A percentile compares a stretch with the other conserved stretches of the same genome.
These are phyloP conservation scores for Thymelicus sylvestris DNA, from an alignment of 2,888 invertebrate species.

Conservation along the genomic window DNA sequence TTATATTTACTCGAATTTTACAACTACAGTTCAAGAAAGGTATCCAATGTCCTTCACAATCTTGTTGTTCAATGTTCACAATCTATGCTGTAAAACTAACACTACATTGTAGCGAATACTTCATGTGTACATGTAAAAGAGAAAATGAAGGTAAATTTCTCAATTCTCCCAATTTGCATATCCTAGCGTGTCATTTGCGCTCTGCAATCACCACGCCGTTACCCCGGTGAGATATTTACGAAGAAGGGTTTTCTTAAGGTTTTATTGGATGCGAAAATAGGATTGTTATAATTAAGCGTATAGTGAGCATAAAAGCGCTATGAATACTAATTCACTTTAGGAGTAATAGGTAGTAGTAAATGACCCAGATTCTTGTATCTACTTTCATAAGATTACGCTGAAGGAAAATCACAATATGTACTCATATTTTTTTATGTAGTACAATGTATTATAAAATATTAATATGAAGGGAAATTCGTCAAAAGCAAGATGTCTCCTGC, in stretches of 20 bases:
- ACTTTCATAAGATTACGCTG: neutral
- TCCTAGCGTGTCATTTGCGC: slow-evolving; percentile 9
- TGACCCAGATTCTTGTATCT: neutral
- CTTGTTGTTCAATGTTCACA: no score
- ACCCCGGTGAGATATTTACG: slow-evolving; percentile 16
- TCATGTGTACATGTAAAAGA: neutral
- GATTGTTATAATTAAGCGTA: neutral
- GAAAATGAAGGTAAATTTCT: slow-evolving; percentile 26
- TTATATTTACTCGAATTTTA: no score
- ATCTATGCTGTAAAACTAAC: no score
- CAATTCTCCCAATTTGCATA: slow-evolving; percentile 31
- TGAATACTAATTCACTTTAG: neutral
- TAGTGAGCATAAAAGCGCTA: neutral
- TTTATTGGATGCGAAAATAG: neutral
- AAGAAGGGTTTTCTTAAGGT: slow-evolving; percentile 13
- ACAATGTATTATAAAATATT: neutral
- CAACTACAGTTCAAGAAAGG: no score
- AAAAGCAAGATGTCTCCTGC: no score
- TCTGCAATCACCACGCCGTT: slow-evolving; percentile 7
- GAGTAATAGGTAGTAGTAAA: no score
- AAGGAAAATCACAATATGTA: neutral
- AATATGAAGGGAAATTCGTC: no score
- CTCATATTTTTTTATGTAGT: neutral
- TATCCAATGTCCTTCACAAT: no score
- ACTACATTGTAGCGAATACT: no score